Evolutionary conservation across 2,888 invertebrate genomes (phyloP).

Genomic region (Adelognathus sp.): DNA sequence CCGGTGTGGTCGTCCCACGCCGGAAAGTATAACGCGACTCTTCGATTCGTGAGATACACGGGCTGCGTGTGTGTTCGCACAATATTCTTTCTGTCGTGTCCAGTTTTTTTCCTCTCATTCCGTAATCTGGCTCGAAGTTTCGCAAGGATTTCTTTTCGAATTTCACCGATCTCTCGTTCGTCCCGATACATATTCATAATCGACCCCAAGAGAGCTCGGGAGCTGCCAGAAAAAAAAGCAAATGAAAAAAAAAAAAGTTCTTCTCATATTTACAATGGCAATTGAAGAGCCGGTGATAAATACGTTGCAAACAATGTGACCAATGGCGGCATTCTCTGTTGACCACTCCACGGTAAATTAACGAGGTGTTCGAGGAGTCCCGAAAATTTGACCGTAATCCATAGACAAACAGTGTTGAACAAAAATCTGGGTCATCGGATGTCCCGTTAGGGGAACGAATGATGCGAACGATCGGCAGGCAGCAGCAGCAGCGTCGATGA

Average conservation of each 20-base stretch:
- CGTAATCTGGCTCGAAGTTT: neutral
- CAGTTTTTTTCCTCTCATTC: neutral
- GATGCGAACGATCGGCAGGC: neutral
- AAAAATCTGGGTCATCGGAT: neutral
- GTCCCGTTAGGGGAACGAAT: slow-evolving; percentile 3
- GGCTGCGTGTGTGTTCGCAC: too few species aligned
- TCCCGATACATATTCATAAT: neutral
- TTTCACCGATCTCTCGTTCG: neutral
- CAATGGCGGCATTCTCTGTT: neutral
- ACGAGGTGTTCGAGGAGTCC: neutral
- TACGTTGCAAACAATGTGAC: neutral
- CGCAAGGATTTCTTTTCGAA: slow-evolving; percentile 6
- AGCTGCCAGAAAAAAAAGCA: neutral
- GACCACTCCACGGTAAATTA: neutral
- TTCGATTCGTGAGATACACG: neutral
- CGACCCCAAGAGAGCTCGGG: too few species aligned
- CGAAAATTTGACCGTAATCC: neutral
- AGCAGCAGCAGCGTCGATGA: too few species aligned
- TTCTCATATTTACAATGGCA: neutral
- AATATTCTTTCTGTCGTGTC: slow-evolving; percentile 3
- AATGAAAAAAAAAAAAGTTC: neutral
- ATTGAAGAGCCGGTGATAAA: neutral
- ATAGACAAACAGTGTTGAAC: neutral
- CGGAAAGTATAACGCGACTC: neutral
- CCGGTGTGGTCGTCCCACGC: slow-evolving; percentile 1